phyloP scores from a whole-genome alignment of 2,797 vertebrate species.

The Calcarius lapponicus region DNA sequence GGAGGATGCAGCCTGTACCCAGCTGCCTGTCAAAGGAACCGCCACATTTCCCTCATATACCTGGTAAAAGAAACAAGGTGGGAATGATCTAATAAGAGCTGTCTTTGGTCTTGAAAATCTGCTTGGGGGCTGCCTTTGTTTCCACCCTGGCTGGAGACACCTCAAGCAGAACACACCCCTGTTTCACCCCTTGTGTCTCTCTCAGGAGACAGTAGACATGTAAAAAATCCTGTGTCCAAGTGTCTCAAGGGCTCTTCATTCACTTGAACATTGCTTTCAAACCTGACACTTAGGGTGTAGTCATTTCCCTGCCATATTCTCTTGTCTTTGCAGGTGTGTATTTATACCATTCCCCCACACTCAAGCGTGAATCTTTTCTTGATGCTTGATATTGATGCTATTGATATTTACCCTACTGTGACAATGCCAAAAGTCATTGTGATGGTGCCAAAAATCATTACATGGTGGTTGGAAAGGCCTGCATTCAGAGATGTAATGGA shows the following conservation, averaged over 20 bases:
- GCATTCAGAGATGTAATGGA: background rate
- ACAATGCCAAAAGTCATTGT: background rate
- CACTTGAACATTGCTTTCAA: background rate
- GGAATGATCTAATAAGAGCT: background rate
- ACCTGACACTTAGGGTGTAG: background rate
- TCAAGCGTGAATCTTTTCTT: accelerated
- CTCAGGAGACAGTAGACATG: background rate
- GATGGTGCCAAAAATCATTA: background rate
- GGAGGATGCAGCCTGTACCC: background rate
- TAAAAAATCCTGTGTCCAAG: background rate
- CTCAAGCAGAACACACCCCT: background rate
- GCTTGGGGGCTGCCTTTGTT: background rate
- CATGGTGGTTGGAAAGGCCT: background rate
- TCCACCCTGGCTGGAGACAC: background rate
- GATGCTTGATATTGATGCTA: background rate
- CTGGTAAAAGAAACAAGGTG: background rate
- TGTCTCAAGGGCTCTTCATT: background rate
- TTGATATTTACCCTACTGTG: background rate
- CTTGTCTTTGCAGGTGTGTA: background rate
- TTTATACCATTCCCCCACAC: accelerated
- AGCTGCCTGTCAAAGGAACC: background rate
- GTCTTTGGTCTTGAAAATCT: background rate
- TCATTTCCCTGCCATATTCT: background rate
- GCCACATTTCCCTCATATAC: background rate
- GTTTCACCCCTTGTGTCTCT: background rate